Percentiles rank a stretch among this genome's conserved stretches.
Conservation (phyloP, 2,888 invertebrate species). For the Polymixis lichenea region DNA sequence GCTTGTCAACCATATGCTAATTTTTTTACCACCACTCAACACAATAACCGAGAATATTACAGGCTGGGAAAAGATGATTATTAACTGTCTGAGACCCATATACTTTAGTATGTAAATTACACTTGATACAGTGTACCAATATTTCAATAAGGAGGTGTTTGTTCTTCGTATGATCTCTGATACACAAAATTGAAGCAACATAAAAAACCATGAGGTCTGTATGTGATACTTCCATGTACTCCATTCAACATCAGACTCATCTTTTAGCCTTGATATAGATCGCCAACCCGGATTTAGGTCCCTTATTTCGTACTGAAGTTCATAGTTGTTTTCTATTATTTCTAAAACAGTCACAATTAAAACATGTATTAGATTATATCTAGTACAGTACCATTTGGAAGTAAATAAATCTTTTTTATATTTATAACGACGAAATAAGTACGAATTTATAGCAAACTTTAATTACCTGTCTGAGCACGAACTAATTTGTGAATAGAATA, state of each 20-base stretch:
- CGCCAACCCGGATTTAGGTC: slow-evolving; percentile 91
- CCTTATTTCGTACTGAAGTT: slow-evolving; percentile 70
- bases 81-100: slow-evolving; percentile 87
- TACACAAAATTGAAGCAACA: slow-evolving; percentile 89
- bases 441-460: neutral
- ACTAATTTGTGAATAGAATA: slow-evolving; percentile 90
- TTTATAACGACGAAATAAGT: neutral
- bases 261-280: slow-evolving; percentile 90
- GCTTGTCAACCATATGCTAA: slow-evolving; percentile 90
- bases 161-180: slow-evolving; percentile 87
- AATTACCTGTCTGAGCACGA: slow-evolving; percentile 87
- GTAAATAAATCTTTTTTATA: neutral
- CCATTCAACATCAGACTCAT: slow-evolving; percentile 94
- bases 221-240: slow-evolving; percentile 91
- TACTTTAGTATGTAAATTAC: slow-evolving; percentile 84
- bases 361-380: neutral
- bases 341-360: slow-evolving; percentile 72
- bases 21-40: slow-evolving; percentile 85
- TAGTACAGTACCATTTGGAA: neutral
- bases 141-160: slow-evolving; percentile 78
- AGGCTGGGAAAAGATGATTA: slow-evolving; percentile 90
- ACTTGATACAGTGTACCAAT: slow-evolving; percentile 90
- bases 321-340: slow-evolving; percentile 74
- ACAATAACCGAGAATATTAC: slow-evolving; percentile 86
- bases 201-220: slow-evolving; percentile 88